Base-by-base conservation (phyloP, 2,113 vertebrate genomes). In the Oryzias curvinotus region DNA sequence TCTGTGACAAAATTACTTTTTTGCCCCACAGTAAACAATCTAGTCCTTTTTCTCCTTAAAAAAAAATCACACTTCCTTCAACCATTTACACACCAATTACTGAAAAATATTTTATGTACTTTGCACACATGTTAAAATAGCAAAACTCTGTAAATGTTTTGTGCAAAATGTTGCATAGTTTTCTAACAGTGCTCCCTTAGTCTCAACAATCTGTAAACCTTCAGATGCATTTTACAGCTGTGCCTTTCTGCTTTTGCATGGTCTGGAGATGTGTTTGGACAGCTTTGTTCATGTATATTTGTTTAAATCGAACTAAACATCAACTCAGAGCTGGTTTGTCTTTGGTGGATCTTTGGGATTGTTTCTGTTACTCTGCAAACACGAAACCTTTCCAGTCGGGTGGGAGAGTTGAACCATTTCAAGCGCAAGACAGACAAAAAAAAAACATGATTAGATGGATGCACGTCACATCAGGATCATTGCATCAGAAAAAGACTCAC, bases 341-440 rank as follows among this genome's bases (percentile, higher is more conserved):
- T 60, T 28, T 47, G 45, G 21, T 26, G 57, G 18, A 23, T 26
- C 26, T 19, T 7, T 1, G 19, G 56, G 25, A 54, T 36, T 14
- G 53, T 52, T 49, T 60, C 21, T 49, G 25, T 8, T 25, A 48
- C 47, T 13, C 13, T 44, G 5, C n/a, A 30, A 23, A 18, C 48
- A 13, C 48, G 17, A 36, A 66, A 42, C 68, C 52, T 5, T 5
- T 12, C 46, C 52, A 14, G 23, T 43, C 47, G 36, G 57, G 30
- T 68, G 48, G 65, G 50, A 73, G 68, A 64, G 62, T n/a, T 16
- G 3, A 57, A 50, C 30, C 25, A 3, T 61, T 18, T 26, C 10
- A 54, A 10, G 49, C 30, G 57, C 56, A 48, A 14, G 25, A 67
- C 30, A 19, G 46, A 41, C 49, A 52, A 8, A 48, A 15, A 14